Percentiles rank a stretch among this genome's conserved stretches.
Evolutionary conservation across 2,888 invertebrate genomes (phyloP).

Genomic region (Cremastinae sp.): DNA sequence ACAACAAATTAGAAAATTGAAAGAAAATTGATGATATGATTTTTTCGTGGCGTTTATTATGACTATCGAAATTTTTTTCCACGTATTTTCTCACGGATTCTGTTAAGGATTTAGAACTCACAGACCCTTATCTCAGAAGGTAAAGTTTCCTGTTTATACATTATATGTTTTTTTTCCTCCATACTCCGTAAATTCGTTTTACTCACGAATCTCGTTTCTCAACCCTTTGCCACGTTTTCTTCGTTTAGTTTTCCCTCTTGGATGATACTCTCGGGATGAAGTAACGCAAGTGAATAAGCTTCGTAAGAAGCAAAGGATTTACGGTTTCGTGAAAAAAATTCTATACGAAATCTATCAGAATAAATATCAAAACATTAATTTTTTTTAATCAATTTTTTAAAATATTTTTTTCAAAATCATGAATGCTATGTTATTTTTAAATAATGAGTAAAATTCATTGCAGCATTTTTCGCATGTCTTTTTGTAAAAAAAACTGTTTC

Average conservation of each 20-base stretch:
- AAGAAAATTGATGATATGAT: too few relatives aligned
- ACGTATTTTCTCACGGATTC: too few relatives aligned
- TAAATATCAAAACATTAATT: background rate
- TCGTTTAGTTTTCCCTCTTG: slow-evolving; percentile 14
- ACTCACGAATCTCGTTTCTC: slow-evolving; percentile 9
- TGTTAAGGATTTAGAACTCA: too few relatives aligned
- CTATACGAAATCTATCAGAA: slow-evolving; percentile 32
- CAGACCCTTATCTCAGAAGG: too few relatives aligned
- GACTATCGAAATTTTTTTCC: too few relatives aligned
- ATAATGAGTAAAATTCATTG: background rate
- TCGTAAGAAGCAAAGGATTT: slow-evolving; percentile 47
- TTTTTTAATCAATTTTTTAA: background rate
- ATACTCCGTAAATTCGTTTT: slow-evolving; percentile 6
- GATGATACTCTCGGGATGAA: slow-evolving; percentile 27
- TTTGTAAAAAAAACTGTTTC: too few relatives aligned
- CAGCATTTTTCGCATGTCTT: background rate
- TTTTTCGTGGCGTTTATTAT: too few relatives aligned
- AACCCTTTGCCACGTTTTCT: slow-evolving; percentile 13
- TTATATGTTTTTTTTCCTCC: background rate
- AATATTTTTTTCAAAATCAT: background rate
- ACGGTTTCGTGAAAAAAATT: slow-evolving; percentile 31
- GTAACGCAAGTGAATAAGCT: slow-evolving; percentile 44
- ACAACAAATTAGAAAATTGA: too few relatives aligned
- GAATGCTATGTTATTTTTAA: background rate
- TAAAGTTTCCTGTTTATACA: too few relatives aligned